These are phyloP conservation scores for Ips typographus DNA, from an alignment of 1,140 invertebrate genomes.

Conservation along the genomic window DNA sequence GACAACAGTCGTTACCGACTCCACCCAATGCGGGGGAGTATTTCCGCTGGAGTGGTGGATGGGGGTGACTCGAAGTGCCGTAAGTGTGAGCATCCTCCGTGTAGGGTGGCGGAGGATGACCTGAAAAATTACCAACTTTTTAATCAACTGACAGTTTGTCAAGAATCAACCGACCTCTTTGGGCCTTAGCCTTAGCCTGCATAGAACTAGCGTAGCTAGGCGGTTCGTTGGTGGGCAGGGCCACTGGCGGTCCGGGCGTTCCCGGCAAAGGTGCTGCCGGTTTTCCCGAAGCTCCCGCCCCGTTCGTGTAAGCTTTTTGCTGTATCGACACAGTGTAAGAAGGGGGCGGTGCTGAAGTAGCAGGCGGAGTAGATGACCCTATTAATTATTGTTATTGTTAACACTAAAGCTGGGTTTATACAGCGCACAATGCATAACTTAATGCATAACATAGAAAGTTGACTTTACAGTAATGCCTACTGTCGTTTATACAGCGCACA, in stretches of 20 bases:
- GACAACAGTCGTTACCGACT: slow-evolving; percentile 57
- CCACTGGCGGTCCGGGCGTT: slow-evolving; percentile 52
- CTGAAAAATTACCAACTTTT: not conserved
- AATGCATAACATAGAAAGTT: too few relatives aligned
- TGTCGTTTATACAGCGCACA: too few relatives aligned
- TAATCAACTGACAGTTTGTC: not conserved
- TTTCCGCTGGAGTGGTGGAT: slow-evolving; percentile 64
- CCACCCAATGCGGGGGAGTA: slow-evolving; percentile 59
- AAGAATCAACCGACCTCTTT: slow-evolving; percentile 47
- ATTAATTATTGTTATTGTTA: not conserved
- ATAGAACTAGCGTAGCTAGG: slow-evolving; percentile 90
- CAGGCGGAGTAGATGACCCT: slow-evolving; percentile 39
- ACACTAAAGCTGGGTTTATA: too few relatives aligned
- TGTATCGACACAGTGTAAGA: slow-evolving; percentile 80
- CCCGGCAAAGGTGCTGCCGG: slow-evolving; percentile 58
- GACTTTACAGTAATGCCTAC: too few relatives aligned
- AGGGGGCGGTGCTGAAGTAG: slow-evolving; percentile 69
- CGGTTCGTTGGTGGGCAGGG: slow-evolving; percentile 82
- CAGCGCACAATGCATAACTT: too few relatives aligned
- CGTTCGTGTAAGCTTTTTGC: slow-evolving; percentile 62
- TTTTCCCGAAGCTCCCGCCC: slow-evolving; percentile 51
- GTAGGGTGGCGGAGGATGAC: slow-evolving; percentile 62
- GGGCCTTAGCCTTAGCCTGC: slow-evolving; percentile 76
- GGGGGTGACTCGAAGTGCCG: slow-evolving; percentile 55
- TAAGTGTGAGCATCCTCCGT: slow-evolving; percentile 55